Conservation (phyloP, 2,113 vertebrate species). For the Lycaon pictus region DNA sequence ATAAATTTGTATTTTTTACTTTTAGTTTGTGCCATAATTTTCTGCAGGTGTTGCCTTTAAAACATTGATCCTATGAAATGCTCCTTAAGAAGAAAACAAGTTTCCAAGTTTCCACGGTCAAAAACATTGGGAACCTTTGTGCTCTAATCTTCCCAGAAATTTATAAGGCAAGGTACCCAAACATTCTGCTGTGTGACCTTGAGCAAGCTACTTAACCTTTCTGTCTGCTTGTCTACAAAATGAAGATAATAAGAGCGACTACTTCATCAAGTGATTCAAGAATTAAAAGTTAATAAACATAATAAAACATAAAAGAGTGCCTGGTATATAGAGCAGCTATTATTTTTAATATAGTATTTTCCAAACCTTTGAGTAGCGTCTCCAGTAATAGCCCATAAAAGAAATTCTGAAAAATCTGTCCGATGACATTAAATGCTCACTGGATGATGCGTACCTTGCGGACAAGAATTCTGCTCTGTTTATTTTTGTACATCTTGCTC, state of each 20-base stretch:
- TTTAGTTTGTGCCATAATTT: not conserved
- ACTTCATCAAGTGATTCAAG: not conserved
- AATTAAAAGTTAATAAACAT: not conserved
- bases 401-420: not conserved
- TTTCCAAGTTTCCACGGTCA: not conserved
- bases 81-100: not conserved
- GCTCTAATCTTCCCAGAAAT: constrained; percentile 15
- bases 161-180: not conserved
- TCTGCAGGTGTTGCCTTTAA: not conserved
- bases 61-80: not conserved
- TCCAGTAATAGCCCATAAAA: not conserved
- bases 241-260: not conserved
- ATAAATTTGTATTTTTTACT: not conserved
- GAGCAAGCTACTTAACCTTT: not conserved
- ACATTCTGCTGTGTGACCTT: not conserved
- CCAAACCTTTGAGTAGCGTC: not conserved
- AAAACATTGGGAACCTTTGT: not conserved
- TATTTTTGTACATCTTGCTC: not conserved
- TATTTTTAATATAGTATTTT: constrained; percentile 3
- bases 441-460: not conserved
- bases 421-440: not conserved
- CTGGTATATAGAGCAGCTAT: not conserved
- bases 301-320: not conserved
- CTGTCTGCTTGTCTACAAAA: not conserved
- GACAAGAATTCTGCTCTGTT: not conserved